Percentiles rank a stretch among this genome's conserved stretches.
Evolutionary conservation across 1,140 invertebrate genomes (phyloP).

Genomic region (Euwallacea fornicatus): DNA sequence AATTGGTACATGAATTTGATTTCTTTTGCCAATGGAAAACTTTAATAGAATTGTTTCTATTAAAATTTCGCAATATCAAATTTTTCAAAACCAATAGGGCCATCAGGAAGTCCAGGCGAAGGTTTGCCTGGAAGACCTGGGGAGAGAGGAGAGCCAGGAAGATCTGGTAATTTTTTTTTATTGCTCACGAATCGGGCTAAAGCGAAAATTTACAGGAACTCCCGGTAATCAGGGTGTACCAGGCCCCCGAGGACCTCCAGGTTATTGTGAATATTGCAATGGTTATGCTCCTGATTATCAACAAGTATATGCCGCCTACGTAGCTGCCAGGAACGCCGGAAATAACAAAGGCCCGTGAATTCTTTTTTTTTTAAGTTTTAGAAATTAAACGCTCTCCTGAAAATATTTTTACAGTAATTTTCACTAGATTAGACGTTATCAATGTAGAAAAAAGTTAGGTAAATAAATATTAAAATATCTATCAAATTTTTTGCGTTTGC

Average conservation of each 20-base stretch:
- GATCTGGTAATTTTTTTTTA: slow-evolving; percentile 57
- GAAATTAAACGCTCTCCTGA: not conserved
- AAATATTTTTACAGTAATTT: not conserved
- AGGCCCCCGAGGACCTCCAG: slow-evolving; percentile 62
- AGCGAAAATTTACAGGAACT: slow-evolving; percentile 48
- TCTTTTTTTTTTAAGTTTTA: not conserved
- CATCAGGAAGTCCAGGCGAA: slow-evolving; percentile 45
- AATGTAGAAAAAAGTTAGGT: not conserved
- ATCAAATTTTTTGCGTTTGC: too few species aligned
- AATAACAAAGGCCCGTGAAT: slow-evolving; percentile 57
- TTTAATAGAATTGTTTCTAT: too few species aligned
- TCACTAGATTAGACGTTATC: not conserved
- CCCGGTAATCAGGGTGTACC: slow-evolving; percentile 57
- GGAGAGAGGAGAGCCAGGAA: slow-evolving; percentile 65
- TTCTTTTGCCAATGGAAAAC: too few species aligned
- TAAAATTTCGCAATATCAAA: not conserved
- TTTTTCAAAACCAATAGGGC: slow-evolving; percentile 19
- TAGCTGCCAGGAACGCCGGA: slow-evolving; percentile 47
- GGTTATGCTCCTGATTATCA: slow-evolving; percentile 53
- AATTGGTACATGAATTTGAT: not conserved
- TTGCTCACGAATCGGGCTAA: not conserved
- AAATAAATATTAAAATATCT: not conserved
- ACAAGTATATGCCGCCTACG: slow-evolving; percentile 42
- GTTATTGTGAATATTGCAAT: slow-evolving; percentile 66
- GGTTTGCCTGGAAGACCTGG: slow-evolving; percentile 66